phyloP scores from a whole-genome alignment of 2,797 vertebrate genomes.

The Phoeniculus purpureus region DNA sequence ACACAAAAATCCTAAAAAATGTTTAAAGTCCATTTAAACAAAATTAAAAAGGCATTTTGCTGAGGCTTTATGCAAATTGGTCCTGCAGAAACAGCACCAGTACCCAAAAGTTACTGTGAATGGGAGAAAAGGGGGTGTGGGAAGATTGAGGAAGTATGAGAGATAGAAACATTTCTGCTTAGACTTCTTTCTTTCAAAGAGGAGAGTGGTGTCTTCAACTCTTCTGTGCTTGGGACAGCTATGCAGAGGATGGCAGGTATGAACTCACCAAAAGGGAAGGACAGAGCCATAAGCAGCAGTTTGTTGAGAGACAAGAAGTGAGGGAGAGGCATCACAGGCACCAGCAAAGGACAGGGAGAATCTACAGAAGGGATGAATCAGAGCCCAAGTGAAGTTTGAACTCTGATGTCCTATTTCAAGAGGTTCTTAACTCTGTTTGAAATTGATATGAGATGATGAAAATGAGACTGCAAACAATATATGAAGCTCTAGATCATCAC shows the following conservation, averaged over 20 bases:
- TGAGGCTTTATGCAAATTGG: not conserved
- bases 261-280: not conserved
- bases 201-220: not conserved
- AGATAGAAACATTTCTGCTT: not conserved
- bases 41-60: not conserved
- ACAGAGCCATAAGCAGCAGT: not conserved
- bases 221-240: not conserved
- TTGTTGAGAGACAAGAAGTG: not conserved
- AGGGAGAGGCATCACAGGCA: not conserved
- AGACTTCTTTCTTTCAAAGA: not conserved
- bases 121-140: not conserved
- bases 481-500: not conserved
- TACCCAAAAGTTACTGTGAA: not conserved
- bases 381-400: not conserved
- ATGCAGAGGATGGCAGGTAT: rapidly evolving
- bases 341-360: not conserved
- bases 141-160: not conserved
- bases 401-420: not conserved
- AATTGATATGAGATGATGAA: not conserved
- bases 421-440: not conserved
- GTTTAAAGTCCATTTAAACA: not conserved
- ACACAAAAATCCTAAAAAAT: not conserved
- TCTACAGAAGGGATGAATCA: not conserved
- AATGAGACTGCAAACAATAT: not conserved
- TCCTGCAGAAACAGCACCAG: not conserved